A percentile compares a stretch with the other conserved stretches of the same genome.
Evolutionary conservation across 2,888 invertebrate species (phyloP).

Genomic region (Phaonia tiefii): DNA sequence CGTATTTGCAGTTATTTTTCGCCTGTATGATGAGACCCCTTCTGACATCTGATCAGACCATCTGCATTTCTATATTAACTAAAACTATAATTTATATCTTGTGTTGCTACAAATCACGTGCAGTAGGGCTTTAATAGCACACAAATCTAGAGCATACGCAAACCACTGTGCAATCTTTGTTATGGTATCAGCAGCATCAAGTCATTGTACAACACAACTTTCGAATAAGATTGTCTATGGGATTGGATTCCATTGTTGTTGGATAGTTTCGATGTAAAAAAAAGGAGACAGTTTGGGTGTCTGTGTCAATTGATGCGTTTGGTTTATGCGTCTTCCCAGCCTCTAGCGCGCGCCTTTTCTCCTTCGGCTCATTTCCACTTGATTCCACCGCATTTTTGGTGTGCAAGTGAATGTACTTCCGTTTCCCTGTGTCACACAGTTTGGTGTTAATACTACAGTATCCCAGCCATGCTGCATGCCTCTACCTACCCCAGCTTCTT

Average conservation of each 20-base stretch:
- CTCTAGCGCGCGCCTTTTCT: constrained; percentile 22
- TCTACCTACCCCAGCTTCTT: too few relatives aligned
- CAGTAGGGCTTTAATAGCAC: too few relatives aligned
- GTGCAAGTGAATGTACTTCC: constrained; percentile 67
- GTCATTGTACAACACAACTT: constrained; percentile 7
- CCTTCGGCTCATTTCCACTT: not conserved
- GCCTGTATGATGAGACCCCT: too few relatives aligned
- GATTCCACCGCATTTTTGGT: constrained; percentile 23
- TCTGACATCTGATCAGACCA: too few relatives aligned
- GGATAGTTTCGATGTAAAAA: constrained; percentile 26
- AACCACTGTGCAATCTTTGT: too few relatives aligned
- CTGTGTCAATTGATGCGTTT: constrained; percentile 67
- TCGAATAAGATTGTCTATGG: constrained; percentile 15
- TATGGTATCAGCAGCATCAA: not conserved
- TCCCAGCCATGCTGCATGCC: constrained; percentile 17
- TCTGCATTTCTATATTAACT: too few relatives aligned
- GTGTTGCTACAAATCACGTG: too few relatives aligned
- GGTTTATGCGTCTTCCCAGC: not conserved
- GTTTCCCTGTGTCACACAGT: constrained; percentile 59
- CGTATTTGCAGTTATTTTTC: too few relatives aligned
- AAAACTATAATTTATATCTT: too few relatives aligned
- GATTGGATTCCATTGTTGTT: constrained; percentile 42
- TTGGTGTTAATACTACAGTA: constrained; percentile 57
- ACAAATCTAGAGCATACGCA: too few relatives aligned
- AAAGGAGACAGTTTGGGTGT: constrained; percentile 58